Conservation (phyloP, 2,113 vertebrate species). For the Azemiops feae region DNA sequence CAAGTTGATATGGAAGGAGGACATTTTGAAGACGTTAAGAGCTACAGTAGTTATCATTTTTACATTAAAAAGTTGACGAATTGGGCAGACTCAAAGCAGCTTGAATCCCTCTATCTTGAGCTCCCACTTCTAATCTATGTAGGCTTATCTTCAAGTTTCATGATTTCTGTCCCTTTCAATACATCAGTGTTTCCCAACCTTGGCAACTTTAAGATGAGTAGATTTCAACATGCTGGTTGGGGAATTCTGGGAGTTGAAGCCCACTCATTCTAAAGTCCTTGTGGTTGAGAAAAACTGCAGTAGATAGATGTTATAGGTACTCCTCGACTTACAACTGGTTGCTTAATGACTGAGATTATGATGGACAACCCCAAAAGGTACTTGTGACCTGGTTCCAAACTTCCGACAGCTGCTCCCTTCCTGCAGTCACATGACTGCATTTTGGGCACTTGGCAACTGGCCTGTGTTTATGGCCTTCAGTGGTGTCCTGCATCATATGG, state of each 20-base stretch:
- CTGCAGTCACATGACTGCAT: background rate
- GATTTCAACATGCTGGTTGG: no score
- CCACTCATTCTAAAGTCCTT: no score
- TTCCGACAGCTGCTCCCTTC: background rate
- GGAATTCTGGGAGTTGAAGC: no score
- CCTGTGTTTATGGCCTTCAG: no score
- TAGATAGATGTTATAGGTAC: no score
- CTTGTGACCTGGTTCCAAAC: background rate
- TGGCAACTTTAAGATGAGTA: no score
- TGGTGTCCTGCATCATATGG: no score
- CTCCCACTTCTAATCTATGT: background rate
- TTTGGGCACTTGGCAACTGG: background rate
- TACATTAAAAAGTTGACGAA: background rate
- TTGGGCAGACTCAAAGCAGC: background rate
- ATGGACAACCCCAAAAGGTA: no score
- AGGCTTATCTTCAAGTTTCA: background rate
- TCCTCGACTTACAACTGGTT: no score
- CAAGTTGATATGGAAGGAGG: background rate
- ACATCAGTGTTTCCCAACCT: no score
- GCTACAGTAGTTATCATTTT: background rate
- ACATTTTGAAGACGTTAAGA: background rate
- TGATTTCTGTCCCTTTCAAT: background rate
- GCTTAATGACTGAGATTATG: no score
- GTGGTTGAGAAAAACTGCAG: no score
- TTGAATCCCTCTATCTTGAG: background rate